Base-by-base conservation (phyloP, 2,888 invertebrate species). In the Tachystola acroxantha region DNA sequence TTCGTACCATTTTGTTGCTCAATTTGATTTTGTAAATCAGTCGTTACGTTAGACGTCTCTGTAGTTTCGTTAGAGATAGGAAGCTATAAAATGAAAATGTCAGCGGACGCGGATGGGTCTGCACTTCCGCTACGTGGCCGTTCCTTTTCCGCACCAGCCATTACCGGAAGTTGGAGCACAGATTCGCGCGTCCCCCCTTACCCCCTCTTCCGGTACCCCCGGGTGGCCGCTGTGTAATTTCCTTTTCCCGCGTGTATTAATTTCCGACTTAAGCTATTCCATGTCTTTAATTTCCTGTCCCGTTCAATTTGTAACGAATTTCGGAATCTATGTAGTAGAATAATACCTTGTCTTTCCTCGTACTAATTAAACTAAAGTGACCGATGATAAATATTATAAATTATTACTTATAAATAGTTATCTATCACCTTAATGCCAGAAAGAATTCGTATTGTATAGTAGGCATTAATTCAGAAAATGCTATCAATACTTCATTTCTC, bases 211-310 rank as follows among this genome's bases (percentile, higher is more conserved):
- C 81, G 73, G 70, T 61, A 54, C 67, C 72, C 63, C 59, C 64
- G 65, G 70, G 64, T 73, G 64, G 57, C 63, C 67, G 64, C 69
- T 67, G 65, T 75, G 78, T 80, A 82, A 86, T 85, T 87, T 86
- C 86, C 85, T 85, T 68, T 77, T 79, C 74, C 73, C 78, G 76
- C 72, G 72, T 76, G 69, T 74, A 73, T 79, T 80, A 77, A 82
- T 84, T 82, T 85, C 82, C 82, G 79, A 66, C 65, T 67, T 68
- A 66, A 69, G 72, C 75, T 73, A 73, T 70, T 69, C 59, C 54
- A 64, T 61, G 64, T 68, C 68, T 71, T 72, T 67, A 67, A 73
- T 76, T 79, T 75, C 75, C 73, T 77, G 70, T 59, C 60, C 63
- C 14, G 10, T 33, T 20, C 28, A 27, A 16, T 20, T 13, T 24